These are phyloP conservation scores for Chaetura pelagica DNA, from an alignment of 2,113 vertebrate genomes.

Conservation along the genomic window DNA sequence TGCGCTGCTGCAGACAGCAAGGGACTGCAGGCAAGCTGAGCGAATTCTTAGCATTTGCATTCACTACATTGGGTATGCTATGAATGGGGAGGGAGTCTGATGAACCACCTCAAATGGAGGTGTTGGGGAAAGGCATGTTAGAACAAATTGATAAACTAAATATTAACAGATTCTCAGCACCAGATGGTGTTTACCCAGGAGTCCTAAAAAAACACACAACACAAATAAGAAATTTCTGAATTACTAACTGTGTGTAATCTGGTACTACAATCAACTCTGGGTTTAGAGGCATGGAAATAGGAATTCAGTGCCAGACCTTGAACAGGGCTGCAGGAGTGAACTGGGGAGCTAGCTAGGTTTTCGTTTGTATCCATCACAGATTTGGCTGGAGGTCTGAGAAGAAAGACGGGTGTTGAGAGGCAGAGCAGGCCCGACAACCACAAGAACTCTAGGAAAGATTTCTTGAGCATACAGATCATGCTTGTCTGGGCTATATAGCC, in stretches of 20 bases:
- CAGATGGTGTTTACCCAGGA: constrained; percentile 61
- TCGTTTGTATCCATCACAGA: background rate
- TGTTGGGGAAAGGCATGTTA: constrained; percentile 26
- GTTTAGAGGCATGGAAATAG: background rate
- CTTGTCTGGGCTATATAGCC: background rate
- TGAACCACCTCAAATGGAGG: constrained; percentile 31
- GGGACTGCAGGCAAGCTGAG: background rate
- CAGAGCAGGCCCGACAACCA: background rate
- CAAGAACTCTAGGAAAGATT: background rate
- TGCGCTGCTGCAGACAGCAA: too few species aligned
- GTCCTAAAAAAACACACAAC: constrained; percentile 23
- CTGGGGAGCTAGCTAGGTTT: background rate
- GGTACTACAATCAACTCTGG: background rate
- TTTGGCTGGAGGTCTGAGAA: background rate
- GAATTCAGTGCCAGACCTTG: background rate
- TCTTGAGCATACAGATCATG: accelerated
- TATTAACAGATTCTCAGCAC: constrained; percentile 40
- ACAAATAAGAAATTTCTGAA: constrained; percentile 64
- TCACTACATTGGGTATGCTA: accelerated
- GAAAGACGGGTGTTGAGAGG: accelerated
- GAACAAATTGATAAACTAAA: constrained; percentile 59
- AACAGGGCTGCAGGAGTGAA: background rate
- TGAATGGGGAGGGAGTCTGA: background rate
- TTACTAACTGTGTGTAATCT: constrained; percentile 33
- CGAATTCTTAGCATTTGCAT: background rate